Evolutionary conservation across 2,797 vertebrate genomes (phyloP).

Genomic region (Odontamblyopus rebecca): DNA sequence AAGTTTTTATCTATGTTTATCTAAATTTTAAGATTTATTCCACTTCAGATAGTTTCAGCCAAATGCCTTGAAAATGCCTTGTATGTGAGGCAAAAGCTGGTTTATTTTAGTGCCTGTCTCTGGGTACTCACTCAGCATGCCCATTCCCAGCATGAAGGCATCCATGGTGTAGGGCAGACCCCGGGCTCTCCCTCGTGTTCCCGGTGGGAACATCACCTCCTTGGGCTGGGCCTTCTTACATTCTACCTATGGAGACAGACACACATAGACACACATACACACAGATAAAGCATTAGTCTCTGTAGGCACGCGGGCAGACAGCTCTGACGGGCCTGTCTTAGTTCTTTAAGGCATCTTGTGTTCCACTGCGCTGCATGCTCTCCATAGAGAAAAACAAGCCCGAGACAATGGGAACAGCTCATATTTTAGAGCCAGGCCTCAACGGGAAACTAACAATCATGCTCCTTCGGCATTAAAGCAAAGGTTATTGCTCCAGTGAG

Average conservation of each 20-base stretch:
- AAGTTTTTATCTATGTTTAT: not conserved
- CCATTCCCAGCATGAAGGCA: slow-evolving; percentile 97
- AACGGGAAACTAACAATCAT: slow-evolving; percentile 70
- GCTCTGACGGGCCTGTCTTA: slow-evolving; percentile 70
- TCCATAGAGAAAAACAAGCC: slow-evolving; percentile 62
- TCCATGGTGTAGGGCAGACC: slow-evolving; percentile 96
- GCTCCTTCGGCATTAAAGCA: slow-evolving; percentile 72
- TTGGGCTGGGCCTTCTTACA: slow-evolving; percentile 99
- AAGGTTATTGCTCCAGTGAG: slow-evolving; percentile 73
- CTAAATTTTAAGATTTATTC: not conserved
- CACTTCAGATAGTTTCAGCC: not conserved
- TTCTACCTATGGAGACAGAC: slow-evolving; percentile 89
- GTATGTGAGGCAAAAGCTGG: not conserved
- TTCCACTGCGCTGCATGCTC: slow-evolving; percentile 63
- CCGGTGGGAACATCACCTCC: slow-evolving; percentile 98
- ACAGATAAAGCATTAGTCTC: slow-evolving; percentile 58
- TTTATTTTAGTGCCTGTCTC: slow-evolving; percentile 9
- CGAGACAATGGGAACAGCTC: slow-evolving; percentile 67
- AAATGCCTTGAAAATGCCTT: not conserved
- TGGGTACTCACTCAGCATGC: slow-evolving; percentile 92
- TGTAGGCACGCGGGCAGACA: slow-evolving; percentile 61
- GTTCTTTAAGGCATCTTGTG: slow-evolving; percentile 71
- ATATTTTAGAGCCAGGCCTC: slow-evolving; percentile 65
- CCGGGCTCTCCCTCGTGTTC: slow-evolving; percentile 91
- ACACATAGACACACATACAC: slow-evolving; percentile 44